Evolutionary conservation across 2,797 vertebrate species (phyloP).

Genomic region (Enteromius afrohamiltoni): DNA sequence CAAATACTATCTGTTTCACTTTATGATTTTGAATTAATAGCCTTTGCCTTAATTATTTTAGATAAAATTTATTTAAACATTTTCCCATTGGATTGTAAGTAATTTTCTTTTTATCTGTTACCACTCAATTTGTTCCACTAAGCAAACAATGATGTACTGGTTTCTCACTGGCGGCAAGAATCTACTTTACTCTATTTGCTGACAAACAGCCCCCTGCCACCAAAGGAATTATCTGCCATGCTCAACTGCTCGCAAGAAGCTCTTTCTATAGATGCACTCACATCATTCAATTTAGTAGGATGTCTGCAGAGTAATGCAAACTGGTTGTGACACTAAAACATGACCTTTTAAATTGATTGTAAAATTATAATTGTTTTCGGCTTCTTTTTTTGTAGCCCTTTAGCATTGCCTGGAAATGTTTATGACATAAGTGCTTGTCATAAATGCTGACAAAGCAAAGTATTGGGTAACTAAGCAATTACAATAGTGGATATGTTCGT

Average conservation of each 20-base stretch:
- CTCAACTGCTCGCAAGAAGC: slow-evolving; percentile 36
- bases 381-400: not conserved
- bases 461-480: not conserved
- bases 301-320: slow-evolving; percentile 6
- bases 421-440: slow-evolving; percentile 3
- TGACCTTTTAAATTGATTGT: slow-evolving; percentile 16
- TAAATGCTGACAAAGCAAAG: slow-evolving; percentile 13
- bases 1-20: slow-evolving; percentile 1
- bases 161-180: slow-evolving; percentile 42
- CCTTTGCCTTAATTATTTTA: not conserved
- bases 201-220: slow-evolving; percentile 46
- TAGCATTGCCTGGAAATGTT: not conserved
- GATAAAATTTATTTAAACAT: slow-evolving; percentile 29
- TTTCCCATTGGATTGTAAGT: slow-evolving; percentile 34
- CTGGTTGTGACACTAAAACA: slow-evolving; percentile 23
- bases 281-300: slow-evolving; percentile 31
- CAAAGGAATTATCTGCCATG: slow-evolving; percentile 46
- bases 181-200: slow-evolving; percentile 49
- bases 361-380: slow-evolving; percentile 23
- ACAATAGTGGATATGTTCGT: not conserved
- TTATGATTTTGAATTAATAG: not conserved
- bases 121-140: slow-evolving; percentile 46
- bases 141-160: slow-evolving; percentile 57
- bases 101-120: slow-evolving; percentile 50
- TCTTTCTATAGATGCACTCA: slow-evolving; percentile 35